A percentile compares a stretch with the other conserved stretches of the same genome.
phyloP scores from a whole-genome alignment of 2,888 invertebrate species.

The Melikaiella ostensackeni region DNA sequence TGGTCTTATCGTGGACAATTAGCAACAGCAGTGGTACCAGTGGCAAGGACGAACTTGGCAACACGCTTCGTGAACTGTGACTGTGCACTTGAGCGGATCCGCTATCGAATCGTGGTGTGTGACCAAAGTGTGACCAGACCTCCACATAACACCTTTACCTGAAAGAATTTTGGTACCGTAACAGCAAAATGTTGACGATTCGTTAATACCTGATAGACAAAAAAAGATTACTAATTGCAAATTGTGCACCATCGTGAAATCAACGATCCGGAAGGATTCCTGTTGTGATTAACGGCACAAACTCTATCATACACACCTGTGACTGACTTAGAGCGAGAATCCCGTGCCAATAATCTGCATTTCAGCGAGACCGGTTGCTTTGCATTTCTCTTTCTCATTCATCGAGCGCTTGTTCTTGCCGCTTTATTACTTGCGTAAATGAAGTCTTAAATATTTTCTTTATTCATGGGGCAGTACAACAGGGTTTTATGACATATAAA shows the following conservation, averaged over 20 bases:
- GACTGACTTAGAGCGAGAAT: conserved; percentile 51
- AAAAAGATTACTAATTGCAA: background rate
- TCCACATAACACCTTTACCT: background rate
- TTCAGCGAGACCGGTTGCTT: conserved; percentile 7
- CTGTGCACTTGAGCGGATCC: conserved; percentile 42
- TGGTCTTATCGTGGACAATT: background rate
- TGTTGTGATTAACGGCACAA: conserved; percentile 56
- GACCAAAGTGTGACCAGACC: conserved; percentile 52
- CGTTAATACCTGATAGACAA: background rate
- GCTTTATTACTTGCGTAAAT: background rate
- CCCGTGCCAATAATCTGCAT: conserved; percentile 9
- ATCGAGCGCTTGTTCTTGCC: background rate
- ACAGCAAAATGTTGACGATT: background rate
- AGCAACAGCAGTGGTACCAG: background rate
- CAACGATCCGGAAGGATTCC: conserved; percentile 66
- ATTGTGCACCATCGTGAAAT: conserved; percentile 47
- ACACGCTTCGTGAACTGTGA: conserved; percentile 61
- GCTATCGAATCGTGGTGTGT: conserved; percentile 42
- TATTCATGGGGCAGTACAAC: background rate
- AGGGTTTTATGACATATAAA: background rate
- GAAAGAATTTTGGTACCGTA: background rate
- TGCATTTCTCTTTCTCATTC: background rate
- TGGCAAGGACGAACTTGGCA: conserved; percentile 42
- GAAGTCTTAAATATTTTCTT: background rate
- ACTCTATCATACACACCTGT: conserved; percentile 59